phyloP scores from a whole-genome alignment of 2,797 vertebrate genomes.

The Chloroceryle inda region DNA sequence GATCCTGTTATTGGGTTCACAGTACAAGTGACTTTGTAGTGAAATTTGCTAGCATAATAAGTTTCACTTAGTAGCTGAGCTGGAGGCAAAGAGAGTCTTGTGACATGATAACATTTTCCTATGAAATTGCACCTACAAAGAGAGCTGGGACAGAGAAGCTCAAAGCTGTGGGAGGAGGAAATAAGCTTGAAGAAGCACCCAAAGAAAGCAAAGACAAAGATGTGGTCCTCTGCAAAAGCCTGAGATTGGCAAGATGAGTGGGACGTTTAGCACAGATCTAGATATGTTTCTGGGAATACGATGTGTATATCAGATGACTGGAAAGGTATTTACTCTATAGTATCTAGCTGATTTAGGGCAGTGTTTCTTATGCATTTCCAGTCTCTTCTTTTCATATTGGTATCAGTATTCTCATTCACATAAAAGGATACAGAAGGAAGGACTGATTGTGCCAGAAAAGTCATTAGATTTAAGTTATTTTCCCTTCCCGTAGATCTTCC shows the following conservation, averaged over 20 bases:
- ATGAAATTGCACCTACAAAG: conserved; percentile 59
- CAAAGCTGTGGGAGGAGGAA: conserved; percentile 12
- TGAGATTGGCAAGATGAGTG: background rate
- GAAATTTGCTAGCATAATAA: conserved; percentile 65
- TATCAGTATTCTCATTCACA: conserved; percentile 23
- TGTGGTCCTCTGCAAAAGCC: background rate
- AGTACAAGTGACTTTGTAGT: conserved; percentile 52
- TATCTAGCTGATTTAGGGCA: background rate
- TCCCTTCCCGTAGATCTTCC: conserved; percentile 22
- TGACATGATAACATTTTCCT: conserved; percentile 60
- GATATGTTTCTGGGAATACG: background rate
- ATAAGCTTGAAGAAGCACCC: background rate
- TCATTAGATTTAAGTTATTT: conserved; percentile 49
- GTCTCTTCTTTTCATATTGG: background rate
- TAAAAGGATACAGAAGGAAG: conserved; percentile 28
- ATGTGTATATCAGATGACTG: background rate
- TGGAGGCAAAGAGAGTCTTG: conserved; percentile 57
- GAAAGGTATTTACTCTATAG: background rate
- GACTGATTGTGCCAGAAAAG: conserved; percentile 26
- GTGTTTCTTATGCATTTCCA: background rate
- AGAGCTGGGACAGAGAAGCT: background rate
- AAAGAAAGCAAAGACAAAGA: background rate
- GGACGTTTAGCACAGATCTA: background rate
- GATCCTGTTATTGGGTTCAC: conserved; percentile 12
- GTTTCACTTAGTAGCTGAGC: conserved; percentile 12